These are phyloP conservation scores for Galerucella calmariensis DNA, from an alignment of 2,888 invertebrate species.

Conservation along the genomic window DNA sequence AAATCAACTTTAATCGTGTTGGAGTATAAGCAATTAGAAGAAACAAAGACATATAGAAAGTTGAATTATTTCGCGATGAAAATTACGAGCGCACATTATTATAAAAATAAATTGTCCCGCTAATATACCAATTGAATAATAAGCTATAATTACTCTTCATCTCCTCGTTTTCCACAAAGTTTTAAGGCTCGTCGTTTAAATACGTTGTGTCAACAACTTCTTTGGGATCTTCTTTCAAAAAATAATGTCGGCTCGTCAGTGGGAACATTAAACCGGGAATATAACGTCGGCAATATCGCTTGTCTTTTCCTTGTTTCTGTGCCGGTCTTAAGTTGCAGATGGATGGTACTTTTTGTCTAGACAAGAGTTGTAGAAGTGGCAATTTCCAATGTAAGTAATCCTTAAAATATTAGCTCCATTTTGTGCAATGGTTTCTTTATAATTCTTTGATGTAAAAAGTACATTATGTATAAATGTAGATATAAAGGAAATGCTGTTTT, in stretches of 20 bases:
- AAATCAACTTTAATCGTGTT: too few relatives aligned
- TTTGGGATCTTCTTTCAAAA: slow-evolving; percentile 38
- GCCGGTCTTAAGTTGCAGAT: slow-evolving; percentile 28
- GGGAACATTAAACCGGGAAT: slow-evolving; percentile 37
- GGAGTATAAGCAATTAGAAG: too few relatives aligned
- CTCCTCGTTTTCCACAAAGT: background rate
- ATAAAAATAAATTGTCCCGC: too few relatives aligned
- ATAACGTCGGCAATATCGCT: slow-evolving; percentile 16
- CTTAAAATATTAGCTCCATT: slow-evolving; percentile 21
- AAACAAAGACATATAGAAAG: too few relatives aligned
- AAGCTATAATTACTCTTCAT: background rate
- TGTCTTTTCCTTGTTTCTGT: slow-evolving; percentile 14
- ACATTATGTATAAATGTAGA: too few relatives aligned
- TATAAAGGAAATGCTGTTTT: too few relatives aligned
- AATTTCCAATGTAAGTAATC: slow-evolving; percentile 15
- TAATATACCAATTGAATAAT: background rate
- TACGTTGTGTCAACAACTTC: background rate
- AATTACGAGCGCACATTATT: too few relatives aligned
- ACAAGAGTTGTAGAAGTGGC: slow-evolving; percentile 21
- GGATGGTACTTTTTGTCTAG: slow-evolving; percentile 28
- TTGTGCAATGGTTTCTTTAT: background rate
- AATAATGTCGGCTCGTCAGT: slow-evolving; percentile 36
- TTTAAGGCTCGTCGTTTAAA: background rate
- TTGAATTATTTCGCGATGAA: too few relatives aligned
- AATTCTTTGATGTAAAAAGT: background rate